These are phyloP conservation scores for Tachyglossus aculeatus DNA, from an alignment of 2,797 vertebrate genomes.

Conservation along the genomic window DNA sequence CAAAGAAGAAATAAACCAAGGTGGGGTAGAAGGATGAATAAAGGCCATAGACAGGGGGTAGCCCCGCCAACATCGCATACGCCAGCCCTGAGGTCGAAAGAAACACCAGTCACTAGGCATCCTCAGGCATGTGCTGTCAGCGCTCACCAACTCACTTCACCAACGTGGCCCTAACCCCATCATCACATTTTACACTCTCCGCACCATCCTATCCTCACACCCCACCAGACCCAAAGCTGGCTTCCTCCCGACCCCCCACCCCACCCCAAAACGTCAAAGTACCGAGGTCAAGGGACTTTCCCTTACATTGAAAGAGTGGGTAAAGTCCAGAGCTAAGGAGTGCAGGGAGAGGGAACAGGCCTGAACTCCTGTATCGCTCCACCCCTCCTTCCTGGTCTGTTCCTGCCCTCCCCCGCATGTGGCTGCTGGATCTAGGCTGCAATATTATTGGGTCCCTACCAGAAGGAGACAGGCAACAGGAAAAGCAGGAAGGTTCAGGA, in stretches of 20 bases:
- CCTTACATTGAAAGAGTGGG: too few species aligned
- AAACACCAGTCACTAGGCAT: neutral
- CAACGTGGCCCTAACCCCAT: neutral
- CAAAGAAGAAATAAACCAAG: slow-evolving; percentile 92
- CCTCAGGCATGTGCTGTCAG: too few species aligned
- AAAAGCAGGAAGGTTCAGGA: neutral
- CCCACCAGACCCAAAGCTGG: neutral
- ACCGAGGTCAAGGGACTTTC: too few species aligned
- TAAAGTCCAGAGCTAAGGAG: too few species aligned
- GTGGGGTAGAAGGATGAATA: slow-evolving; percentile 93
- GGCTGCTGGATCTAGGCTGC: too few species aligned
- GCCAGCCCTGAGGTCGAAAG: slow-evolving; percentile 84
- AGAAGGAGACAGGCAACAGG: too few species aligned
- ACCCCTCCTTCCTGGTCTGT: too few species aligned
- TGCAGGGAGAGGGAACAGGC: too few species aligned
- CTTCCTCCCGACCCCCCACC: neutral
- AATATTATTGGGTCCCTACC: too few species aligned
- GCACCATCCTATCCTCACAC: neutral
- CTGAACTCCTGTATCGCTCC: too few species aligned
- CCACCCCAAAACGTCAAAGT: neutral
- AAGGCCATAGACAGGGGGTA: slow-evolving; percentile 91
- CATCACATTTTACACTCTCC: neutral
- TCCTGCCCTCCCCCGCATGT: too few species aligned
- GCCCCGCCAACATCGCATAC: slow-evolving; percentile 90
- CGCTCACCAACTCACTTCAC: neutral